These are phyloP conservation scores for Tenthredo notha DNA, from an alignment of 2,888 invertebrate genomes.

Conservation along the genomic window DNA sequence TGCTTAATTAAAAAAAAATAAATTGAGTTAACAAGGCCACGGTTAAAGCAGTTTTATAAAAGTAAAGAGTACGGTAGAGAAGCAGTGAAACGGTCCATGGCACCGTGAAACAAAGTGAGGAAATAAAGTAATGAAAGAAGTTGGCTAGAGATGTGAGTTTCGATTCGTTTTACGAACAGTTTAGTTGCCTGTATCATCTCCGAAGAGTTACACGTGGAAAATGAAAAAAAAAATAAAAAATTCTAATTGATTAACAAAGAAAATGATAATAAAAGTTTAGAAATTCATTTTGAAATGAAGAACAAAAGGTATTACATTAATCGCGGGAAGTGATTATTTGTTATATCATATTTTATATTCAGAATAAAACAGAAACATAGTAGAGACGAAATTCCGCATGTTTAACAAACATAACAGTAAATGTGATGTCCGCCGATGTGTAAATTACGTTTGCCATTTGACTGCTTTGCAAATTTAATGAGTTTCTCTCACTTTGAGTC, in stretches of 20 bases:
- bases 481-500: slow-evolving; percentile 35
- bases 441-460: slow-evolving; percentile 53
- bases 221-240: no score
- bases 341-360: background rate
- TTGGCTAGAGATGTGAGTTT: slow-evolving; percentile 36
- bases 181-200: background rate
- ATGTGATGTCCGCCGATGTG: slow-evolving; percentile 50
- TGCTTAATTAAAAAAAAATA: slow-evolving; percentile 7
- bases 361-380: background rate
- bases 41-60: background rate
- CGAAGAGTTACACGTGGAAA: background rate
- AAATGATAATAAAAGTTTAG: background rate
- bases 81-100: background rate
- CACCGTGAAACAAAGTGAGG: slow-evolving; percentile 31
- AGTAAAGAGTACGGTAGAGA: background rate
- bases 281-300: background rate
- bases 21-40: background rate
- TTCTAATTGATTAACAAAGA: background rate
- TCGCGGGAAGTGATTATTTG: background rate
- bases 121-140: slow-evolving; percentile 52
- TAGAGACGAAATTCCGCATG: background rate
- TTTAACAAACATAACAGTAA: slow-evolving; percentile 49
- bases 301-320: background rate
- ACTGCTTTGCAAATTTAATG: slow-evolving; percentile 54
- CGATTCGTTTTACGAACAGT: background rate